Base-by-base conservation (phyloP, 2,113 vertebrate genomes). In the Neopipo cinnamomea region DNA sequence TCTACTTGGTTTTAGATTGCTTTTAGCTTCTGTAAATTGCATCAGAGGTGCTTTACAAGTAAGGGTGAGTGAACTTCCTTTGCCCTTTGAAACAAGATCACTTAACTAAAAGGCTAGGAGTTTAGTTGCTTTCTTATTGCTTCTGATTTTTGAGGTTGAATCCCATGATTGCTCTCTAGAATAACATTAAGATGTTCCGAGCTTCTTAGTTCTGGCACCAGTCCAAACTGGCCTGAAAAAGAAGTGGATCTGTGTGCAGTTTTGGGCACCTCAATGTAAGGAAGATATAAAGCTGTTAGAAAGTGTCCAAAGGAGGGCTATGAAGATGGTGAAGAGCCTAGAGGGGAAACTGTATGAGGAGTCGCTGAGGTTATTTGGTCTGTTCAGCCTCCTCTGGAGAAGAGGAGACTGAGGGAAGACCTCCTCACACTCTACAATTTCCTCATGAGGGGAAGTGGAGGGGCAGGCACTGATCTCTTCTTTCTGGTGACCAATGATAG, bases 311-410 rank as follows among this genome's bases (percentile, higher is more conserved):
- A 55, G n/a, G 8, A 62, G 24, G 6, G 16, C 30, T 17, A 30
- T 0, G 0, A 62, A 1, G 20, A 22, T 12, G 30, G 1, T 22
- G 30, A n/a, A 76, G 11, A 14, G n/a, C 6, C 19, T 25, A 0
- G 4, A 75, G n/a, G 7, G 11, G 78, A 62, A 83, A 25, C 17
- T 2, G 1, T 31, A 7, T 22, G 30, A 62, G n/a, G 5, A 47
- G 13, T 0, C 1, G 16, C 39, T 75, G 62, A 68, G 46, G 30
- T 18, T 39, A 25, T n/a, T 68, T 53, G 39, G 13, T 35, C 25
- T 55, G 53, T 39, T 83, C 71, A 62, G 24, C 20, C n/a, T 65
- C 27, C 28, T 30, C 61, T 61, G 62, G 33, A 75, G 41, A 44
- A 66, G 62, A 65, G 31, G 7, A 88, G 33, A 25, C 16, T 67